Evolutionary conservation across 2,888 invertebrate species (phyloP).

Genomic region (Polyommatus icarus): DNA sequence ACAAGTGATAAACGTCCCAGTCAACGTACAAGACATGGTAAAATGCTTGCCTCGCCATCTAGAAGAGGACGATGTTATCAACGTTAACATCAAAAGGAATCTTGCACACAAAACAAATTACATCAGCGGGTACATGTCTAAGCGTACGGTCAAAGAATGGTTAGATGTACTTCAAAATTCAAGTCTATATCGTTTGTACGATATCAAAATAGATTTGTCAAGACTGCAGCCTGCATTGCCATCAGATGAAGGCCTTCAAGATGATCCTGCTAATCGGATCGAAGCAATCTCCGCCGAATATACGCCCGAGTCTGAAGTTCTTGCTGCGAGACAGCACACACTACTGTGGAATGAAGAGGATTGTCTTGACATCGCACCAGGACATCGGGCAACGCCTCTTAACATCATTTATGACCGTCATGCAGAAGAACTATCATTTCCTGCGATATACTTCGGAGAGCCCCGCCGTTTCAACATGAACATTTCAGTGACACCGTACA

Average conservation of each 20-base stretch:
- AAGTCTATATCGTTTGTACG: slow-evolving; percentile 49
- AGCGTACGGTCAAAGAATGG: slow-evolving; percentile 49
- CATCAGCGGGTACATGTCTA: too few species aligned
- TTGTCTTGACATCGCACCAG: slow-evolving; percentile 49
- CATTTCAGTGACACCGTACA: slow-evolving; percentile 51
- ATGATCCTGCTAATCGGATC: too few species aligned
- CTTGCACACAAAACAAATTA: slow-evolving; percentile 49
- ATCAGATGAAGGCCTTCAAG: too few species aligned
- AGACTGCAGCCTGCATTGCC: slow-evolving; percentile 44
- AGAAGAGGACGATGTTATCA: slow-evolving; percentile 51
- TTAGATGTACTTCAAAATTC: slow-evolving; percentile 45
- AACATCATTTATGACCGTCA: slow-evolving; percentile 54
- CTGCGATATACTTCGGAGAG: slow-evolving; percentile 56
- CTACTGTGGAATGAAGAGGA: slow-evolving; percentile 51
- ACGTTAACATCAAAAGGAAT: slow-evolving; percentile 51
- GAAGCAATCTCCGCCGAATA: too few species aligned
- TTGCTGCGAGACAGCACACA: slow-evolving; percentile 48
- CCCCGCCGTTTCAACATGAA: slow-evolving; percentile 47
- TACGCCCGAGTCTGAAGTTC: slow-evolving; percentile 45
- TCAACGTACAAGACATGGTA: slow-evolving; percentile 51
- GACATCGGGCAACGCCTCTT: slow-evolving; percentile 46
- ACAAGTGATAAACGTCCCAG: slow-evolving; percentile 59
- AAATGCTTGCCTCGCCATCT: slow-evolving; percentile 50
- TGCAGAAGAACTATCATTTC: slow-evolving; percentile 61
- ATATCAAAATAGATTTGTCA: slow-evolving; percentile 48